These are phyloP conservation scores for Arothron firmamentum DNA, from an alignment of 2,113 vertebrate species.

Conservation along the genomic window DNA sequence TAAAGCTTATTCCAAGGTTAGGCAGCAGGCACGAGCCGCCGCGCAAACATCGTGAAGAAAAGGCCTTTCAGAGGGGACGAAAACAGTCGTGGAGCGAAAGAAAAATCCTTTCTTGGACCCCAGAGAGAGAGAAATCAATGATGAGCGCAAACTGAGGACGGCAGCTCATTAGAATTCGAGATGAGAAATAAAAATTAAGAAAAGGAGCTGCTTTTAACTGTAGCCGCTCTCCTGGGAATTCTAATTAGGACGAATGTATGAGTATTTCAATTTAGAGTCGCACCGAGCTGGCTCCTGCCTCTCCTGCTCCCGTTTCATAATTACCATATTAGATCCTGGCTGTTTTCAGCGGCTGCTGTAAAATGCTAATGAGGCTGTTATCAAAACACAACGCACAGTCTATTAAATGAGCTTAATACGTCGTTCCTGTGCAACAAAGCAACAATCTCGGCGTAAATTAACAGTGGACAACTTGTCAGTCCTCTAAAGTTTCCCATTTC, in stretches of 20 bases:
- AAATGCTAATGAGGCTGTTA: conserved; percentile 64
- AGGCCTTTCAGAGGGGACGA: background rate
- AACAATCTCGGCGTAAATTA: conserved; percentile 46
- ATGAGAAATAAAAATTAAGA: conserved; percentile 21
- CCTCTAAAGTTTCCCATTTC: conserved; percentile 6
- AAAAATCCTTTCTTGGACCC: conserved; percentile 13
- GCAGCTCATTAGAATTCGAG: conserved; percentile 30
- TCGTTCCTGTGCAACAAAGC: conserved; percentile 27
- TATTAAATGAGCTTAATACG: conserved; percentile 46
- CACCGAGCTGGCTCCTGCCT: conserved; percentile 30
- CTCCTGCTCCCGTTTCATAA: conserved; percentile 38
- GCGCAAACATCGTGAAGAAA: conserved; percentile 22
- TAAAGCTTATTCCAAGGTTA: conserved; percentile 30
- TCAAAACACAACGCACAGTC: conserved; percentile 36
- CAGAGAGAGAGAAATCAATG: conserved; percentile 35
- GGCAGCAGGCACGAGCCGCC: conserved; percentile 6
- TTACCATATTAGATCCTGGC: conserved; percentile 53
- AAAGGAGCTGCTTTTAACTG: conserved; percentile 17
- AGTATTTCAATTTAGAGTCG: conserved; percentile 51
- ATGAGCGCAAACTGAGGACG: conserved; percentile 21
- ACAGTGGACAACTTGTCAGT: conserved; percentile 1
- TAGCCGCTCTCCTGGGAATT: conserved; percentile 38
- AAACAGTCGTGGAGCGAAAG: conserved; percentile 7
- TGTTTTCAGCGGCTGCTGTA: conserved; percentile 42
- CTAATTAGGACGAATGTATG: conserved; percentile 57